Base-by-base conservation (phyloP, 2,797 vertebrate species). In the Pantherophis vulpinus region DNA sequence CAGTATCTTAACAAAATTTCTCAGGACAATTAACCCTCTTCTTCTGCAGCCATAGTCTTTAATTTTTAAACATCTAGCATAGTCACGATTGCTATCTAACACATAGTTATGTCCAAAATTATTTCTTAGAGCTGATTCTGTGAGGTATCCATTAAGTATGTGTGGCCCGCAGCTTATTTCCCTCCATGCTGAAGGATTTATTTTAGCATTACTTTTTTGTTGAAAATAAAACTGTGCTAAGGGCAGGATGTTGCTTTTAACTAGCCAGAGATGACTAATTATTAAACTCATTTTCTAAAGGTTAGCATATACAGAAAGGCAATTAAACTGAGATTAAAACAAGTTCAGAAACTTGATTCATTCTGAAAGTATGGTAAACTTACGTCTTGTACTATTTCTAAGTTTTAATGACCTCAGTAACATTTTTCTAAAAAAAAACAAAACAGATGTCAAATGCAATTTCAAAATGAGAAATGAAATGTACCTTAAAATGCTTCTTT, bases 211-310 rank as follows among this genome's bases (percentile, higher is more conserved):
- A 8, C 4, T 66, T 94, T 96, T 95, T 94, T 95, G 95, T 96
- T 96, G 97, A 96, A 97, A 98, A 97, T 94, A 97, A 95, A 96
- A 96, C 95, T 96, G 96, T 96, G 95, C 94, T 58, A 94, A 97
- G 97, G 97, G 97, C 98, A 97, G 96, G 97, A 97, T 98, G 98
- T 97, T 98, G 97, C 98, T 98, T 98, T 98, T 98, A 98, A 98
- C 98, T 98, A 98, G 98, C 97, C 96, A 96, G 96, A 94, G 96
- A 97, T 99, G 99, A 99, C 98, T 99, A 98, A 99, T 98, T 98
- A 98, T 97, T 98, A 98, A 98, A 99, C 98, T 98, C 97, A 97
- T 98, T 97, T 98, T 97, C 97, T 98, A 99, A 99, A 99, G 99
- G 98, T 99, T 99, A 98, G 98, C 97, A 83, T 98, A 98, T 98